A percentile compares a stretch with the other conserved stretches of the same genome.
Conservation (phyloP, 2,797 vertebrate species). For the Valencia hispanica region DNA sequence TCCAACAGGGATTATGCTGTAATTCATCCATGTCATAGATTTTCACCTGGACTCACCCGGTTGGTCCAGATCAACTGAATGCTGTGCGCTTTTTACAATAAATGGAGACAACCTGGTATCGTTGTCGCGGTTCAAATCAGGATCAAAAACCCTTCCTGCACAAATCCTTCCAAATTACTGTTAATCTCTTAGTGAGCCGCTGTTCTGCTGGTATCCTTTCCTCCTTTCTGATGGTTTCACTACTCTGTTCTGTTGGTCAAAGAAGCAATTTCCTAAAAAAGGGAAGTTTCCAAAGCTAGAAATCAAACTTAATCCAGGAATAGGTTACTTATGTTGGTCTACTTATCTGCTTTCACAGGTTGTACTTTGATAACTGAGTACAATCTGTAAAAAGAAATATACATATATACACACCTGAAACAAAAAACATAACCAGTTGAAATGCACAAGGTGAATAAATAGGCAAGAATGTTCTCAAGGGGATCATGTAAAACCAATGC, state of each 20-base stretch:
- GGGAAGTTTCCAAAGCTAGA: conserved; percentile 17
- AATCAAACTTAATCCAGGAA: not conserved
- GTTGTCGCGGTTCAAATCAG: not conserved
- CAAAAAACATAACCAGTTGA: not conserved
- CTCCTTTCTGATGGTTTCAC: conserved; percentile 32
- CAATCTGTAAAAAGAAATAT: not conserved
- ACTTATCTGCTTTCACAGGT: not conserved
- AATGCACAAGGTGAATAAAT: too few relatives aligned
- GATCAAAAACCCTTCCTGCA: not conserved
- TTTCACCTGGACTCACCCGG: conserved; percentile 8
- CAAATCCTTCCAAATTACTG: not conserved
- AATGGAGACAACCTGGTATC: conserved; percentile 1
- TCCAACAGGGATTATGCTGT: conserved; percentile 23
- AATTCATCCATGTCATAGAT: conserved; percentile 15
- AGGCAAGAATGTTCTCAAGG: too few relatives aligned
- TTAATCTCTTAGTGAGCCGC: not conserved
- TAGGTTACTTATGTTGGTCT: not conserved
- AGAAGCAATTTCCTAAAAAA: conserved; percentile 11
- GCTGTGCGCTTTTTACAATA: not conserved
- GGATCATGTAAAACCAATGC: too few relatives aligned
- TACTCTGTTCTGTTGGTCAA: conserved; percentile 20
- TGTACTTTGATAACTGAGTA: not conserved
- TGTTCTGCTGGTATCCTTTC: conserved; percentile 19
- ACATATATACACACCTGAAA: too few relatives aligned
- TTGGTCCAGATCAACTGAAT: not conserved